Conservation (phyloP, 2,888 invertebrate species). For the Drosophila cracens region DNA sequence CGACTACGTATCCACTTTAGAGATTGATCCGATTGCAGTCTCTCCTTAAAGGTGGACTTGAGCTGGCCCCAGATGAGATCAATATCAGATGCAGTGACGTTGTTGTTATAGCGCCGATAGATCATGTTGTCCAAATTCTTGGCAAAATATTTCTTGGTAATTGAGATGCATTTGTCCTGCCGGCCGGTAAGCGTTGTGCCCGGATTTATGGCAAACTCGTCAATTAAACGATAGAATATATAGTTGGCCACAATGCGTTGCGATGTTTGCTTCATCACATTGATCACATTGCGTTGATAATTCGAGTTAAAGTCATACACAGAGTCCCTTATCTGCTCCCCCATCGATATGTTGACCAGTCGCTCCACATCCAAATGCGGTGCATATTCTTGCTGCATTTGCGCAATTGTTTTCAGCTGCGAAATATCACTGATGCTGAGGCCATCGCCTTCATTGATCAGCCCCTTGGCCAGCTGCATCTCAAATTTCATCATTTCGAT, state of each 20-base stretch:
- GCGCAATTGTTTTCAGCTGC: conserved; percentile 49
- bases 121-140: conserved; percentile 82
- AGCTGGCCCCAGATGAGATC: conserved; percentile 77
- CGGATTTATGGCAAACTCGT: conserved; percentile 58
- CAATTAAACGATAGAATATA: conserved; percentile 75
- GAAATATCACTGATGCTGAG: conserved; percentile 46
- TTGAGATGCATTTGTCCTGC: conserved; percentile 57
- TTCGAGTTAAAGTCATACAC: conserved; percentile 67
- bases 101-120: conserved; percentile 69
- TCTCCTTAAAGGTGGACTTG: conserved; percentile 67
- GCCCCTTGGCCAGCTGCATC: conserved; percentile 72
- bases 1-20: conserved; percentile 67
- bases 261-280: conserved; percentile 56
- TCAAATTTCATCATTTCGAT: conserved; percentile 78
- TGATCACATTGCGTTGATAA: conserved; percentile 72
- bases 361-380: conserved; percentile 66
- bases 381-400: conserved; percentile 65
- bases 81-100: conserved; percentile 69
- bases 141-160: conserved; percentile 71
- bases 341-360: conserved; percentile 68
- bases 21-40: conserved; percentile 49
- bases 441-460: conserved; percentile 57
- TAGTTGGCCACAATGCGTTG: conserved; percentile 79
- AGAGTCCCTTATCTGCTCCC: conserved; percentile 48
- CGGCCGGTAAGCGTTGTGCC: conserved; percentile 36